Conservation (phyloP, 2,797 vertebrate species). For the Valencia hispanica region DNA sequence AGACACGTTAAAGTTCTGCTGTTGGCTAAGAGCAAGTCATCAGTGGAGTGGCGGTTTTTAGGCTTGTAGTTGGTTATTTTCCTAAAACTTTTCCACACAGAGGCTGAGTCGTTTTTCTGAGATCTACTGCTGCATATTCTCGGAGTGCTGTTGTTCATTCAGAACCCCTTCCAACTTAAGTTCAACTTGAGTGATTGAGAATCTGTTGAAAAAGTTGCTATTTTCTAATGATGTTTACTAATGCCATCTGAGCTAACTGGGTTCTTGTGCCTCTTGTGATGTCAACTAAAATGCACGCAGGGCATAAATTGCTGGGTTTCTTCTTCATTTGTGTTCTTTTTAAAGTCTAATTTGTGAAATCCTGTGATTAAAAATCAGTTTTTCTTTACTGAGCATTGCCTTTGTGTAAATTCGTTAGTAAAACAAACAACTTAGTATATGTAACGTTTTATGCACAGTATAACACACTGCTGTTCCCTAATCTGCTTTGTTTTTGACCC, state of each 20-base stretch:
- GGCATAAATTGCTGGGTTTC: background rate
- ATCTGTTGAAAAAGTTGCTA: background rate
- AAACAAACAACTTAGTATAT: background rate
- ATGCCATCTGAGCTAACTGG: background rate
- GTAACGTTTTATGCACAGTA: background rate
- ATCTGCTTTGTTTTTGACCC: conserved; percentile 30
- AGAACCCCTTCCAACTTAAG: background rate
- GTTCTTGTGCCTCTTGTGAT: background rate
- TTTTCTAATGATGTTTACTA: background rate
- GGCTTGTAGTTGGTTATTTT: no score
- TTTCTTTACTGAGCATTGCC: background rate
- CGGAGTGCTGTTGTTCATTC: no score
- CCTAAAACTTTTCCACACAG: no score
- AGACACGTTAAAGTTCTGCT: no score
- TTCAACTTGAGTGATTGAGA: background rate
- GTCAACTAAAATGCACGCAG: background rate
- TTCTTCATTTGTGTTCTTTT: no score
- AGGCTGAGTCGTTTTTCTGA: no score
- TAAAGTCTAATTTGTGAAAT: no score
- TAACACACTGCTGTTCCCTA: background rate
- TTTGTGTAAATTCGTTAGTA: background rate
- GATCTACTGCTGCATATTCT: no score
- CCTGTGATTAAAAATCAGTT: no score
- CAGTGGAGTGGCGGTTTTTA: no score
- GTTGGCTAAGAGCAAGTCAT: no score